Conservation (phyloP, 2,113 vertebrate genomes). For the Hippocampus zosterae region DNA sequence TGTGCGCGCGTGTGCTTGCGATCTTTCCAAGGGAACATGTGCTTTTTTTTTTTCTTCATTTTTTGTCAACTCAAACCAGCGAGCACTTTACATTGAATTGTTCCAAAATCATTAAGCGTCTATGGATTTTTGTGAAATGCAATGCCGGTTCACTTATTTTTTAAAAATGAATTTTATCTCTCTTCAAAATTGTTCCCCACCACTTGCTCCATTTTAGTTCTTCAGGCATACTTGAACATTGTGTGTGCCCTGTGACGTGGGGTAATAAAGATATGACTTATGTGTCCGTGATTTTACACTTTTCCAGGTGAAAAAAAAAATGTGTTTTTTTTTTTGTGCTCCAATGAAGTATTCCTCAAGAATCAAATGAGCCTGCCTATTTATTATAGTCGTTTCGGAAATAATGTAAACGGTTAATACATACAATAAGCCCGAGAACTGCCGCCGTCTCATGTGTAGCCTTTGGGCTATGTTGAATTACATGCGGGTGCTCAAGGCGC, state of each 20-base stretch:
- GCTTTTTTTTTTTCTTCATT: not conserved
- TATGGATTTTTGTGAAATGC: conserved; percentile 70
- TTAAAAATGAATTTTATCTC: conserved; percentile 69
- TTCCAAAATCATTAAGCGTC: conserved; percentile 69
- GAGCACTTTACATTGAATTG: conserved; percentile 75
- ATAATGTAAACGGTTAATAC: conserved; percentile 43
- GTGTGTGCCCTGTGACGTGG: conserved; percentile 66
- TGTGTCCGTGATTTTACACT: conserved; percentile 66
- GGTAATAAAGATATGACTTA: conserved; percentile 67
- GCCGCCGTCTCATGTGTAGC: conserved; percentile 54
- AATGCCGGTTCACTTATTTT: conserved; percentile 74
- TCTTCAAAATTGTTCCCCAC: conserved; percentile 36
- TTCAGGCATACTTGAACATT: conserved; percentile 69
- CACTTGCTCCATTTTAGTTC: conserved; percentile 63
- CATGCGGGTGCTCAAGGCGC: conserved; percentile 46
- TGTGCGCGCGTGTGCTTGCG: conserved; percentile 40
- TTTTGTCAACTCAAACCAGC: conserved; percentile 64
- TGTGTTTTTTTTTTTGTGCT: conserved; percentile 54
- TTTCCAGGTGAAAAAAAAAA: conserved; percentile 36
- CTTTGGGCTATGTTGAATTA: conserved; percentile 60
- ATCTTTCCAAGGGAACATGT: conserved; percentile 63
- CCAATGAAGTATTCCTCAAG: conserved; percentile 65
- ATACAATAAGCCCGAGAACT: conserved; percentile 41
- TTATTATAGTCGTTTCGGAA: conserved; percentile 58
- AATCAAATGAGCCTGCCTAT: conserved; percentile 64